These are phyloP conservation scores for Acanthisitta chloris DNA, from an alignment of 2,113 vertebrate species.

Conservation along the genomic window DNA sequence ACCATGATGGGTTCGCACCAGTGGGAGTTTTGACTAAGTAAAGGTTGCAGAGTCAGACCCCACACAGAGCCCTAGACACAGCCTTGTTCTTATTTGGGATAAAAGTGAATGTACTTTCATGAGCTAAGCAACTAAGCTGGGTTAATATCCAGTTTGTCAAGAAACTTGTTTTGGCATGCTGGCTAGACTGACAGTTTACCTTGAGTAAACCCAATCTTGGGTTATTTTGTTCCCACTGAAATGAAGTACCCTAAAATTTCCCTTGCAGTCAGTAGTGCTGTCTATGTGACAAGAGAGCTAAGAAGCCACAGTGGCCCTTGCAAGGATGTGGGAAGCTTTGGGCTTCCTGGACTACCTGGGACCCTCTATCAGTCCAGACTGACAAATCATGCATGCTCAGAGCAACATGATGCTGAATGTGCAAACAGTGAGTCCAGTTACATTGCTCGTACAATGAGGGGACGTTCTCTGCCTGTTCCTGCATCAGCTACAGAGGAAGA, in stretches of 20 bases:
- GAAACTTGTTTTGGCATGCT: constrained; percentile 34
- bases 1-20: neutral
- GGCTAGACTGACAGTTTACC: neutral
- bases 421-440: neutral
- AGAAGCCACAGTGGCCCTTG: neutral
- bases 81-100: neutral
- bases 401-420: neutral
- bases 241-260: neutral
- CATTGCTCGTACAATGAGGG: rapidly evolving
- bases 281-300: neutral
- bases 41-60: neutral
- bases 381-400: neutral
- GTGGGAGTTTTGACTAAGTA: neutral
- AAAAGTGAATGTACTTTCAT: constrained; percentile 27
- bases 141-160: constrained; percentile 57
- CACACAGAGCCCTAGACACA: neutral
- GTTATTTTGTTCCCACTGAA: neutral
- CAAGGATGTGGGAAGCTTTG: neutral
- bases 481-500: neutral
- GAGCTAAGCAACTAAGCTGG: constrained; percentile 35
- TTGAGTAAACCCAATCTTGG: neutral
- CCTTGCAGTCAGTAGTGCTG: neutral
- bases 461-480: neutral
- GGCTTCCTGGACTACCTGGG: neutral
- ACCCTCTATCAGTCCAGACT: neutral